phyloP scores from a whole-genome alignment of 2,888 invertebrate species.

The Dasypogon diadema region DNA sequence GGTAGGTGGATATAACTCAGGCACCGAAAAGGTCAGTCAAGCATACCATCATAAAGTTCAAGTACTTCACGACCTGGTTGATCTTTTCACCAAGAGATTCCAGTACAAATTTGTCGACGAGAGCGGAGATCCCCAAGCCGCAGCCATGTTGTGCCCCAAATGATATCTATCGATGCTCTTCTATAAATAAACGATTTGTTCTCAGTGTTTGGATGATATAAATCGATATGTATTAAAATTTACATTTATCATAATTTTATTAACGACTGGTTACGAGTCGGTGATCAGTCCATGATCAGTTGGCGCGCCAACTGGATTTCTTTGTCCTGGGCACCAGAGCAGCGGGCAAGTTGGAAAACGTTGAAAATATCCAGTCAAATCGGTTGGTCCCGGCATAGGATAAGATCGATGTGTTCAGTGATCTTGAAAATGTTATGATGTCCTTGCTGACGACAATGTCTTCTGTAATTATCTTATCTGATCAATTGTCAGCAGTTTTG shows the following conservation, averaged over 20 bases:
- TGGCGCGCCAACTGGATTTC: conserved; percentile 32
- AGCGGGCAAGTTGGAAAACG: conserved; percentile 39
- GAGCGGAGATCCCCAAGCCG: background rate
- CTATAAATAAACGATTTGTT: conserved; percentile 49
- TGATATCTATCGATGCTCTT: conserved; percentile 25
- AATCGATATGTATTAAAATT: conserved; percentile 48
- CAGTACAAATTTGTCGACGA: conserved; percentile 21
- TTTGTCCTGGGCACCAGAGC: conserved; percentile 19
- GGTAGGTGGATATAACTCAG: conserved; percentile 43
- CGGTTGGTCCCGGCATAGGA: conserved; percentile 1
- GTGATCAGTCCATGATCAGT: conserved; percentile 37
- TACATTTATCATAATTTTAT: conserved; percentile 49
- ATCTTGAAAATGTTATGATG: conserved; percentile 50
- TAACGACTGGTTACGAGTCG: conserved; percentile 35
- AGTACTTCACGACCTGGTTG: conserved; percentile 40
- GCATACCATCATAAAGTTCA: conserved; percentile 43
- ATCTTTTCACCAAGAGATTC: conserved; percentile 26
- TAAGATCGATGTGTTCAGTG: conserved; percentile 49
- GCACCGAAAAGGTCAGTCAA: conserved; percentile 33
- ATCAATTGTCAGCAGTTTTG: conserved; percentile 48
- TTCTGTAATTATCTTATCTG: conserved; percentile 49
- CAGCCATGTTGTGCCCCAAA: conserved; percentile 18
- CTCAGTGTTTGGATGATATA: conserved; percentile 47
- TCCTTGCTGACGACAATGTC: conserved; percentile 49
- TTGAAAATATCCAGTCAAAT: conserved; percentile 40